Percentiles rank a stretch among this genome's conserved stretches.
phyloP scores from a whole-genome alignment of 2,113 vertebrate species.

The Anguilla japonica region DNA sequence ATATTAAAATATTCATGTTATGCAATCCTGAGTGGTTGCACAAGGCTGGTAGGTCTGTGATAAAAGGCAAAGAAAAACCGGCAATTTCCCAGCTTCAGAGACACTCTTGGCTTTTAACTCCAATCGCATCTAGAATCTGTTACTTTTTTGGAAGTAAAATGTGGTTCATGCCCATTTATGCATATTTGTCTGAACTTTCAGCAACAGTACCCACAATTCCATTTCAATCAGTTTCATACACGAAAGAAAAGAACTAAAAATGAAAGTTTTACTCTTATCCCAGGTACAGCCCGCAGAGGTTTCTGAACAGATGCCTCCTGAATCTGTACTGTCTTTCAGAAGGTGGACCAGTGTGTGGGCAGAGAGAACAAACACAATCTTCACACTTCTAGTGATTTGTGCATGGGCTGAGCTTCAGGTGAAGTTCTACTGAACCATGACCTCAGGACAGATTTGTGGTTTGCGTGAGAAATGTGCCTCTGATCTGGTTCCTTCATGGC shows the following conservation, averaged over 20 bases:
- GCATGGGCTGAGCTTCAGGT: neutral
- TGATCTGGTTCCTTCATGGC: neutral
- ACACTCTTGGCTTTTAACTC: neutral
- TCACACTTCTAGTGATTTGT: neutral
- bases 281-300: too few relatives aligned
- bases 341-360: neutral
- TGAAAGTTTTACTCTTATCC: neutral
- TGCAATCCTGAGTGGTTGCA: conserved; percentile 4
- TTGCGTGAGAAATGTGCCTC: too few relatives aligned
- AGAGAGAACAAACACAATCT: too few relatives aligned
- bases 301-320: too few relatives aligned
- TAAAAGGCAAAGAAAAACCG: neutral
- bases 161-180: neutral
- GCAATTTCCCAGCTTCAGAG: neutral
- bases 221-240: neutral
- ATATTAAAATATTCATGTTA: neutral
- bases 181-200: neutral
- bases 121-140: neutral
- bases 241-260: neutral
- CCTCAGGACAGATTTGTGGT: neutral
- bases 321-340: neutral
- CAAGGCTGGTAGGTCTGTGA: neutral
- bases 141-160: neutral
- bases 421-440: neutral
- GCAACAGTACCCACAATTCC: too few relatives aligned